Evolutionary conservation across 2,888 invertebrate genomes (phyloP), one percentile per base, ranked within the genome.

Genomic region (Chaitophorus viminalis): DNA sequence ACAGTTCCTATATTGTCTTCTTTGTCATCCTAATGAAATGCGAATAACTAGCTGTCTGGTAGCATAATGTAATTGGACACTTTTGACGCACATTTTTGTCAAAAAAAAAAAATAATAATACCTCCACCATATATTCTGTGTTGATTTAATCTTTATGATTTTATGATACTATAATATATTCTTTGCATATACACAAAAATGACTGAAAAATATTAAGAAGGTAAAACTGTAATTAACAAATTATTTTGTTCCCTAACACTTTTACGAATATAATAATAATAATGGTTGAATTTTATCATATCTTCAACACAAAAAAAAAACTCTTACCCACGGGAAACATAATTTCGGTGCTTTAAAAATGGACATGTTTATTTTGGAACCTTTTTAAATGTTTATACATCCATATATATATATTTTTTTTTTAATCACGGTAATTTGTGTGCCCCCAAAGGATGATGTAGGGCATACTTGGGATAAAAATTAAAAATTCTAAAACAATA

Each of bases 401-500:
- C 3, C 6, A 6, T 39, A 39, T 5, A 3, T 70, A 9, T 39
- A 14, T 52, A 31, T 60, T 65, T 84, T 65, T 83, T 83, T 84
- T 84, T 84, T 84, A 84, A 84, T 84, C 76, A 84, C 31, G 46
- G 46, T n/a, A 68, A 84, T 76, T 83, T 68, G 31, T 25, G 18
- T 17, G 3, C 60, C 65, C 84, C 84, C 84, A 46, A n/a, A 76
- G 84, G 84, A 84, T 46, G 31, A 18, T 21, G 60, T 76, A 25
- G 60, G 75, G 60, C n/a, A 29, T 65, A 65, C 46, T 65, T 75
- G 39, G 75, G 39, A 21, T 83, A 17, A 54, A 85, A 86, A 86
- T 86, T 86, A 86, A 86, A 86, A 86, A 86, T 78, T 86, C 77
- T 36, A 85, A 77, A 86, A 86, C 11, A 76, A 39, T 68, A 85